Percentiles rank a stretch among this genome's conserved stretches.
These are phyloP conservation scores for Cynaeus angustus DNA, from an alignment of 2,888 invertebrate species.

Conservation along the genomic window DNA sequence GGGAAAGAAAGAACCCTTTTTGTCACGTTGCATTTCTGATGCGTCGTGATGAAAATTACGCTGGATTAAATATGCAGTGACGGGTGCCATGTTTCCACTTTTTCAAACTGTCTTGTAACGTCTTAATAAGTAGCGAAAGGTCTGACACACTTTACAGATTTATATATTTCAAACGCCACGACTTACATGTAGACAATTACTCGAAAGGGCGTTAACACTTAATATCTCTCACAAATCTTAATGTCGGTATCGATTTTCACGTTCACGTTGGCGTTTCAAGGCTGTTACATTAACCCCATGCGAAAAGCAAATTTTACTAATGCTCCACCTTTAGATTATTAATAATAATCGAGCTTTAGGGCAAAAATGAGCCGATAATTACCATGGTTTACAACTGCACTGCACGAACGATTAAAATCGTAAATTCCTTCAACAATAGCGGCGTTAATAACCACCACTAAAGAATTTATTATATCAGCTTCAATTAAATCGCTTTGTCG, in stretches of 20 bases:
- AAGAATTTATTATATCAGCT: slow-evolving; percentile 40
- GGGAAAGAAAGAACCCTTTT: slow-evolving; percentile 55
- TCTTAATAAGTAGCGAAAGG: slow-evolving; percentile 36
- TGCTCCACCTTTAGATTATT: slow-evolving; percentile 3
- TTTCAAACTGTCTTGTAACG: slow-evolving; percentile 19
- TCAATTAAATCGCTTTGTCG: slow-evolving; percentile 34
- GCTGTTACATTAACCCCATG: slow-evolving; percentile 31
- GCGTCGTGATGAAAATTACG: slow-evolving; percentile 56
- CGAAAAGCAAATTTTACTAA: slow-evolving; percentile 25
- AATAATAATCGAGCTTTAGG: slow-evolving; percentile 7
- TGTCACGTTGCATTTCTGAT: slow-evolving; percentile 62
- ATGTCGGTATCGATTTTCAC: slow-evolving; percentile 32
- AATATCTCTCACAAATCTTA: slow-evolving; percentile 42
- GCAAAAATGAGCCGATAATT: slow-evolving; percentile 30
- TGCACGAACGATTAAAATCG: slow-evolving; percentile 38
- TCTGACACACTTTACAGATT: slow-evolving; percentile 36
- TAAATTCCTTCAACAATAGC: slow-evolving; percentile 37
- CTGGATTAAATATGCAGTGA: slow-evolving; percentile 60
- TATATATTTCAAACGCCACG: slow-evolving; percentile 21
- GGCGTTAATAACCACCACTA: slow-evolving; percentile 37
- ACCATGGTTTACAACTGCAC: slow-evolving; percentile 26
- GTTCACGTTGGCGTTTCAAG: slow-evolving; percentile 28
- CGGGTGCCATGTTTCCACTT: background rate
- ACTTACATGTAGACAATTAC: slow-evolving; percentile 41
- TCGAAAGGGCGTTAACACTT: slow-evolving; percentile 42